phyloP scores from a whole-genome alignment of 2,113 vertebrate species.

The Sapayoa aenigma region DNA sequence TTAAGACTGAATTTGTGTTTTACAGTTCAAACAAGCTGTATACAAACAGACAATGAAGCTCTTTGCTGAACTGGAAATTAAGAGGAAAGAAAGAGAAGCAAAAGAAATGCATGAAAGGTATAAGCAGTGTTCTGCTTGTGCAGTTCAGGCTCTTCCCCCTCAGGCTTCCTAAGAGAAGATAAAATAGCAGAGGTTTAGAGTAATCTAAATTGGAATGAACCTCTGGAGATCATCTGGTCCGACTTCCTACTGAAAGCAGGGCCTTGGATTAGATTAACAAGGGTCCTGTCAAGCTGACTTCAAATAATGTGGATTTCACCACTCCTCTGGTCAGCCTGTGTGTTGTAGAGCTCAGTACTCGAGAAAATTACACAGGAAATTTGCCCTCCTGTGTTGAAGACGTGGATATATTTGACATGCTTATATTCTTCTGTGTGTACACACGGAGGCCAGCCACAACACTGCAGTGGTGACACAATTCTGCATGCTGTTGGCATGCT shows the following conservation, averaged over 20 bases:
- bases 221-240: background rate
- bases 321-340: background rate
- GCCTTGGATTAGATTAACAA: background rate
- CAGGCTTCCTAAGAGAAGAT: background rate
- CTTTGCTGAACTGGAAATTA: conserved; percentile 97
- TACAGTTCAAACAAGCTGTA: conserved; percentile 93
- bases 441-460: background rate
- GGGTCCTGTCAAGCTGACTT: background rate
- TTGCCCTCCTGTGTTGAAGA: background rate
- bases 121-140: background rate
- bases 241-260: background rate
- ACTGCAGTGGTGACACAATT: background rate
- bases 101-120: conserved; percentile 99
- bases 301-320: background rate
- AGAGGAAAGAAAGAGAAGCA: conserved; percentile 97
- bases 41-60: conserved; percentile 99
- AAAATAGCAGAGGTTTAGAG: background rate
- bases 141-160: background rate
- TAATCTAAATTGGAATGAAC: background rate
- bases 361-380: background rate
- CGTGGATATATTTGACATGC: background rate
- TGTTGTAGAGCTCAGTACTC: background rate
- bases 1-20: conserved; percentile 34
- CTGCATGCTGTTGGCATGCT: background rate
- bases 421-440: background rate